Percentiles rank a stretch among this genome's conserved stretches.
These are phyloP conservation scores for Cirrhinus molitorella DNA, from an alignment of 2,797 vertebrate genomes.

Conservation along the genomic window DNA sequence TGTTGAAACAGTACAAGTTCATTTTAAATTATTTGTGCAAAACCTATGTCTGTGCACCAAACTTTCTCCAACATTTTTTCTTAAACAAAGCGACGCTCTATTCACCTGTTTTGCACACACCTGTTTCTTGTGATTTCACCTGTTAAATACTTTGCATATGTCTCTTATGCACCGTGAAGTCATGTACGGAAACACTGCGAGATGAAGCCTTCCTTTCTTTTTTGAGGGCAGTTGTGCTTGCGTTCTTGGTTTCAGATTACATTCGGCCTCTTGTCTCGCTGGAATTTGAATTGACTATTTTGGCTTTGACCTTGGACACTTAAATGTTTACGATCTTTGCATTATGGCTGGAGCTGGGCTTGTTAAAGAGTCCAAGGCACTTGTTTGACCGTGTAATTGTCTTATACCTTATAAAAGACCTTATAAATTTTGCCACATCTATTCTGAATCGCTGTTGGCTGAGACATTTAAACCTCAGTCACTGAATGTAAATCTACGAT, in stretches of 20 bases:
- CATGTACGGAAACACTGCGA: not conserved
- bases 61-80: not conserved
- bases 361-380: not conserved
- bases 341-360: not conserved
- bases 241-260: conserved; percentile 27
- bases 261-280: not conserved
- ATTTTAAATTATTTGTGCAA: not conserved
- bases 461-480: conserved; percentile 12
- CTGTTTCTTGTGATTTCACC: conserved; percentile 7
- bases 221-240: conserved; percentile 1
- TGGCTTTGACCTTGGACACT: conserved; percentile 36
- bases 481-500: conserved; percentile 30
- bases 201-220: conserved; percentile 5
- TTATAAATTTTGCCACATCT: conserved; percentile 8
- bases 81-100: not conserved
- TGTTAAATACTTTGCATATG: conserved; percentile 13
- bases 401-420: not conserved
- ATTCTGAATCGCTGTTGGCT: not conserved
- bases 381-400: not conserved
- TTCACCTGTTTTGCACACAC: not conserved
- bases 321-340: not conserved
- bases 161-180: not conserved
- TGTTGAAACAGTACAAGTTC: not conserved
- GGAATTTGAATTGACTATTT: conserved; percentile 36
- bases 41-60: not conserved